Evolutionary conservation across 2,888 invertebrate species (phyloP).

Genomic region (Clostera curtula): DNA sequence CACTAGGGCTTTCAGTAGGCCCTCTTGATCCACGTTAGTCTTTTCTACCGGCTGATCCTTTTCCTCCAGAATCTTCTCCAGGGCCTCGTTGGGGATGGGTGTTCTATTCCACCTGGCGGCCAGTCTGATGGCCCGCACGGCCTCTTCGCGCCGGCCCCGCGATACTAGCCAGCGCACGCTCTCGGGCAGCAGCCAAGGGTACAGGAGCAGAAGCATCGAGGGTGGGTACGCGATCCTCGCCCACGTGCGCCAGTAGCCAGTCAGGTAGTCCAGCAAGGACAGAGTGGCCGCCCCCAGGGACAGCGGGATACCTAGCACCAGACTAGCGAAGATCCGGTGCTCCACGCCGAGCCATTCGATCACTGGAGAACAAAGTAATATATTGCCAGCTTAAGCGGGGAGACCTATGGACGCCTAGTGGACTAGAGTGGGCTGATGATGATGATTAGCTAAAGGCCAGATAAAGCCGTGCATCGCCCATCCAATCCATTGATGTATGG

Average conservation of each 20-base stretch:
- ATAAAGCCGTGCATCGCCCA: too few relatives aligned
- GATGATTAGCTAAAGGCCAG: too few relatives aligned
- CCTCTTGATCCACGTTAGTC: constrained; percentile 44
- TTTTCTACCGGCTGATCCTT: constrained; percentile 37
- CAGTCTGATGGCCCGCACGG: constrained; percentile 72
- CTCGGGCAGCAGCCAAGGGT: constrained; percentile 83
- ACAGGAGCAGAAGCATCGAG: constrained; percentile 78
- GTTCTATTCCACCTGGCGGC: constrained; percentile 78
- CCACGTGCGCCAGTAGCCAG: constrained; percentile 81
- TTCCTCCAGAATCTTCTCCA: constrained; percentile 51
- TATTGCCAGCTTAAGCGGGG: too few relatives aligned
- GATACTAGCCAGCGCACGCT: constrained; percentile 85
- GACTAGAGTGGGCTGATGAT: too few relatives aligned
- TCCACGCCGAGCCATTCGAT: constrained; percentile 86
- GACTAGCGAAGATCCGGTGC: constrained; percentile 81
- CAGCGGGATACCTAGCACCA: constrained; percentile 81
- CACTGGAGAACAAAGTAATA: constrained; percentile 70
- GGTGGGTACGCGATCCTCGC: constrained; percentile 82
- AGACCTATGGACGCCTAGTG: too few relatives aligned
- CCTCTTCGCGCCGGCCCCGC: constrained; percentile 76
- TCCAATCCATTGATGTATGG: too few relatives aligned
- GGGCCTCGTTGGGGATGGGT: constrained; percentile 58
- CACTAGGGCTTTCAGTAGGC: constrained; percentile 43
- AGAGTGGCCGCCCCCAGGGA: constrained; percentile 81
- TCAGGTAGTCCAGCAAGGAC: constrained; percentile 79